Percentiles rank a stretch among this genome's conserved stretches.
Evolutionary conservation across 2,113 vertebrate genomes (phyloP).

Genomic region (Macroglossus sobrinus): DNA sequence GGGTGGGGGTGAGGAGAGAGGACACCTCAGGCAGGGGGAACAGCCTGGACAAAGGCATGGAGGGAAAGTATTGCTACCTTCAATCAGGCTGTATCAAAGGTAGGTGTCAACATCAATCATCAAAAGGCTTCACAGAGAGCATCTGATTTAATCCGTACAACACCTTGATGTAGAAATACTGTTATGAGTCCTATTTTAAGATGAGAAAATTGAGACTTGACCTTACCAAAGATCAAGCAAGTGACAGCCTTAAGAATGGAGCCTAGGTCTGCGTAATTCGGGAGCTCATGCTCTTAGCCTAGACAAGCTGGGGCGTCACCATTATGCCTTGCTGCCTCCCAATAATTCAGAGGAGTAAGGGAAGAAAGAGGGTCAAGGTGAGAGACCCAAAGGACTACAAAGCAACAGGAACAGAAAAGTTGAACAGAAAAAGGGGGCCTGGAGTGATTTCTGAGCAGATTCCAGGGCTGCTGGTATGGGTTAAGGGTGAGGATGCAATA

Average conservation of each 20-base stretch:
- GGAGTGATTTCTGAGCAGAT: not conserved
- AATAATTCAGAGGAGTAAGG: not conserved
- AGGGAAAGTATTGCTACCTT: not conserved
- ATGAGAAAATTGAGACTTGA: not conserved
- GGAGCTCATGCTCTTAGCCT: not conserved
- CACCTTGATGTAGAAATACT: not conserved
- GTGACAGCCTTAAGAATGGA: not conserved
- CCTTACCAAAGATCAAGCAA: not conserved
- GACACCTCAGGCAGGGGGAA: not conserved
- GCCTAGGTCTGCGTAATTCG: not conserved
- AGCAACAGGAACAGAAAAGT: not conserved
- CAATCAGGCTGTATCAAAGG: fast-evolving
- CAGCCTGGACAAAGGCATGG: not conserved
- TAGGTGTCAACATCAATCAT: not conserved
- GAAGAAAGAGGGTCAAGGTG: not conserved
- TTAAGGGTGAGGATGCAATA: not conserved
- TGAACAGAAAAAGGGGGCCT: not conserved
- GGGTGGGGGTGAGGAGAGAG: not conserved
- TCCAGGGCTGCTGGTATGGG: not conserved
- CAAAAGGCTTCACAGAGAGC: not conserved
- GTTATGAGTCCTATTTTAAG: not conserved
- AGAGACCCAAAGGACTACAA: not conserved
- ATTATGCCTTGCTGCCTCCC: fast-evolving
- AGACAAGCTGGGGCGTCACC: not conserved
- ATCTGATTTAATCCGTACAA: not conserved